These are phyloP conservation scores for Grapholita molesta DNA, from an alignment of 1,140 invertebrate genomes.

Conservation along the genomic window DNA sequence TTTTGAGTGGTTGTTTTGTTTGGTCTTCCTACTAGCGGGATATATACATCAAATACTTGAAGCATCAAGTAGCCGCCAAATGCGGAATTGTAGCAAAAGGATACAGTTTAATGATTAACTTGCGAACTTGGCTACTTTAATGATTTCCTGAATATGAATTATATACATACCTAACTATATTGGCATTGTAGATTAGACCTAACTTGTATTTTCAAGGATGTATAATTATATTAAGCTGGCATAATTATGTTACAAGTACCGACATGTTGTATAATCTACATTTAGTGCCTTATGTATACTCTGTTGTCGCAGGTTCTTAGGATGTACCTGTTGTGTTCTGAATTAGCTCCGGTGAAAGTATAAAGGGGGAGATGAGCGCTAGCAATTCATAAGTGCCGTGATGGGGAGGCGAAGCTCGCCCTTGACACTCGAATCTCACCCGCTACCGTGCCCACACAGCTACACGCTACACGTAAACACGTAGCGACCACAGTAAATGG, in stretches of 20 bases:
- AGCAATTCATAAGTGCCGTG: neutral
- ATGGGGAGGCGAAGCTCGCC: constrained; percentile 22
- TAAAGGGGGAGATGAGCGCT: neutral
- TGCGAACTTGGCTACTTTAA: neutral
- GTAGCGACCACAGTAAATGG: neutral
- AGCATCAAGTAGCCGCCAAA: neutral
- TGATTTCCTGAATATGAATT: neutral
- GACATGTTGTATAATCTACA: too few relatives aligned
- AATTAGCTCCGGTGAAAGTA: neutral
- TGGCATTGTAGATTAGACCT: neutral
- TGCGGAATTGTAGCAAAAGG: neutral
- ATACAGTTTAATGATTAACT: neutral
- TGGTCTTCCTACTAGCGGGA: too few relatives aligned
- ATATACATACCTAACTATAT: neutral
- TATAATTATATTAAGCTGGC: neutral
- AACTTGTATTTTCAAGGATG: neutral
- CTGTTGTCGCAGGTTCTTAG: too few relatives aligned
- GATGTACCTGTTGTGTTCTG: neutral
- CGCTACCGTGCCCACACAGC: neutral
- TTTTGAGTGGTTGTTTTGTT: neutral
- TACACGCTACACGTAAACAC: neutral
- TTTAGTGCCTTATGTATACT: too few relatives aligned
- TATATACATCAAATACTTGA: too few relatives aligned
- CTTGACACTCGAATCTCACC: constrained; percentile 39
- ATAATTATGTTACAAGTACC: too few relatives aligned